Percentiles rank a stretch among this genome's conserved stretches.
These are phyloP conservation scores for Polyergus mexicanus DNA, from an alignment of 1,140 invertebrate species.

Conservation along the genomic window DNA sequence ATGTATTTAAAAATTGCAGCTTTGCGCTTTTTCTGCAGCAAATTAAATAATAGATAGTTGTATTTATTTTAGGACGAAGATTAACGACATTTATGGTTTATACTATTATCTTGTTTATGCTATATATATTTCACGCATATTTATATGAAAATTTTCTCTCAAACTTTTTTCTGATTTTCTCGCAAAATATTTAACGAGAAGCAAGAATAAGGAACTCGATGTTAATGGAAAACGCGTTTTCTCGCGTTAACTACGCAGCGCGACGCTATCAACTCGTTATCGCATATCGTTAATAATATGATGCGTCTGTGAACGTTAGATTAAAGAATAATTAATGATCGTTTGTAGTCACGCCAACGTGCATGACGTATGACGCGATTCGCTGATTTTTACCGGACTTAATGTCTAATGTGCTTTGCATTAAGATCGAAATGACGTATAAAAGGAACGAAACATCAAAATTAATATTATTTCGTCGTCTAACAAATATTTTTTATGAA, in stretches of 20 bases:
- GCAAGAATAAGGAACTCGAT: neutral
- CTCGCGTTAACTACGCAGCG: slow-evolving; percentile 18
- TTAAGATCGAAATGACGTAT: neutral
- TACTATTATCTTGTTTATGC: no score
- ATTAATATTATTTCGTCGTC: neutral
- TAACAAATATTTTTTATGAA: neutral
- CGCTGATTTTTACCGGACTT: slow-evolving; percentile 27
- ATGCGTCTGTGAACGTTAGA: slow-evolving; percentile 52
- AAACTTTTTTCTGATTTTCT: neutral
- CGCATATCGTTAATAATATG: slow-evolving; percentile 62
- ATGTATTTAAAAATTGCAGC: neutral
- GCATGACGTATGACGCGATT: slow-evolving; percentile 55
- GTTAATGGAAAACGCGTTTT: slow-evolving; percentile 53
- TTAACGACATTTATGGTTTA: neutral
- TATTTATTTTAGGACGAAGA: neutral
- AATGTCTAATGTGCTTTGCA: slow-evolving; percentile 19
- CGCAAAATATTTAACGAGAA: neutral
- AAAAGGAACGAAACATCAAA: neutral
- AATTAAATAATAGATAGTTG: neutral
- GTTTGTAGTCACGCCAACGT: slow-evolving; percentile 45
- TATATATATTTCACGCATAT: neutral
- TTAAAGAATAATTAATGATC: slow-evolving; percentile 68
- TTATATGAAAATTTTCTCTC: neutral
- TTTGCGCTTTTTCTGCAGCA: neutral
- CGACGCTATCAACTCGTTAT: slow-evolving; percentile 66